Base-by-base conservation (phyloP, 2,888 invertebrate genomes). In the Eristalis intricaria region DNA sequence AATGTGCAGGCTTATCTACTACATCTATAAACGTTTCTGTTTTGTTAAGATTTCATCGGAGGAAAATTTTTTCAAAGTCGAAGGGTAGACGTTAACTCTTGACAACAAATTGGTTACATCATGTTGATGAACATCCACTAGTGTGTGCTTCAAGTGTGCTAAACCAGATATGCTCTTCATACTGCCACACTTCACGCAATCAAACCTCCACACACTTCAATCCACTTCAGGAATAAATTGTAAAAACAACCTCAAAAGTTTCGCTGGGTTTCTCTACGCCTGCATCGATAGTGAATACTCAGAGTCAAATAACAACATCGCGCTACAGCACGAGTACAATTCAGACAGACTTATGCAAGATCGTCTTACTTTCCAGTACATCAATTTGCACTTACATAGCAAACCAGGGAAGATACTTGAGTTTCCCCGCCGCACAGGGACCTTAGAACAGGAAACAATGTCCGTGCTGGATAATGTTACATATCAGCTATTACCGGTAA, bases 301-400 rank as follows among this genome's bases (percentile, higher is more conserved):
- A 35, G n/a, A 23, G 50, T 15, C 35, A 65, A 75, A 75, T 15
- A 40, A 69, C 64, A 65, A 35, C 35, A 29, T 58, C 19, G 58
- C 19, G 23, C 32, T 19, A 40, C 58, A 26, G 60, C 58, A 60
- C 61, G 73, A 64, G 23, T 19, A 64, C 32, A 73, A 78, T 73
- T 74, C 58, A 40, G 38, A 19, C 50, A 19, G 19, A 69, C 83
- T 43, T 50, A 69, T 26, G 60, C 32, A 58, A 65, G 70, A 65
- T 60, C 26, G 60, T 64, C 79, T 84, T 79, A 79, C 79, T 84
- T 79, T 84, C 79, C 84, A 70, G 74, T 70, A 84, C 74, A 84
- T 84, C 78, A 79, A 84, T 84, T 84, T 78, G 74, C 78, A 69
- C 78, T 79, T 79, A 84, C 60, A 79, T 84, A 84, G 69, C 79